These are phyloP conservation scores for Melieria crassipennis DNA, from an alignment of 2,888 invertebrate species.

Conservation along the genomic window DNA sequence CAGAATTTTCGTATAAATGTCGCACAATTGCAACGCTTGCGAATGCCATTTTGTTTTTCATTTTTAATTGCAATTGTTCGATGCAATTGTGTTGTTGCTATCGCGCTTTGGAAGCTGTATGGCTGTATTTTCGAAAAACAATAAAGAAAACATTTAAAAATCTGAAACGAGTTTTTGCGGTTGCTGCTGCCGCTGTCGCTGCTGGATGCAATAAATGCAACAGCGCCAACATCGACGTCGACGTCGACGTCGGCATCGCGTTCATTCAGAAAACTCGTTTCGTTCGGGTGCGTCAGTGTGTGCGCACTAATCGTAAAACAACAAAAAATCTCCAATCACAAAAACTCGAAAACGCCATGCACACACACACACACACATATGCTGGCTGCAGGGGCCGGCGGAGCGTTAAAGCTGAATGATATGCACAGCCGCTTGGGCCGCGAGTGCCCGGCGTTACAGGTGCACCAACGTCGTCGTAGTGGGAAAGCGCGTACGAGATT, in stretches of 20 bases:
- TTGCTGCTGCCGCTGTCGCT: not conserved
- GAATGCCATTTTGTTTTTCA: no score
- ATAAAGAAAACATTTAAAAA: not conserved
- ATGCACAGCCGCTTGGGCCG: not conserved
- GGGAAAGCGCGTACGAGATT: not conserved
- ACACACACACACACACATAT: not conserved
- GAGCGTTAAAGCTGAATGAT: not conserved
- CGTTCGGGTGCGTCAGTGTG: not conserved
- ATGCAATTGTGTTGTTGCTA: no score
- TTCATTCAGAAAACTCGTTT: constrained; percentile 13
- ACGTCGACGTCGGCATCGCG: not conserved
- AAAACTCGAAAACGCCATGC: no score
- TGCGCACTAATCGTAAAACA: not conserved
- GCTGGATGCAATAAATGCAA: not conserved
- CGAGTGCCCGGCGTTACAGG: no score
- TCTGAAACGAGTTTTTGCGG: not conserved
- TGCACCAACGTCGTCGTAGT: no score
- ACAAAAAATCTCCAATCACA: not conserved
- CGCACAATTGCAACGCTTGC: no score
- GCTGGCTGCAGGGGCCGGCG: not conserved
- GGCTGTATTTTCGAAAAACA: not conserved
- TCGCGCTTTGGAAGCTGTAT: no score
- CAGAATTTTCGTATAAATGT: no score
- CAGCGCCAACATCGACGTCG: not conserved
- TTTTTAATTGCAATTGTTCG: no score